These are phyloP conservation scores for Nemotelus pantherinus DNA, from an alignment of 2,888 invertebrate genomes.

Conservation along the genomic window DNA sequence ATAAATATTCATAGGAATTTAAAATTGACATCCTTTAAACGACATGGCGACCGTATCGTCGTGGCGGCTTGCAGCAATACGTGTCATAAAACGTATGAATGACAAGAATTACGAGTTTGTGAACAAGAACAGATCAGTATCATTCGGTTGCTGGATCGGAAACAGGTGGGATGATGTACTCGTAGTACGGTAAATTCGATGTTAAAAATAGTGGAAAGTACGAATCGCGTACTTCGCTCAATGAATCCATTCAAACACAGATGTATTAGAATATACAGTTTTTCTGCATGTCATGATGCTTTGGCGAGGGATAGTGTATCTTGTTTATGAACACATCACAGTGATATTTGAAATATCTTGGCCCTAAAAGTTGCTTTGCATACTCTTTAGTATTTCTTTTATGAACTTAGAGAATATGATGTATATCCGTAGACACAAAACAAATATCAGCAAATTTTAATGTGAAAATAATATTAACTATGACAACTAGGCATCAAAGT, in stretches of 20 bases:
- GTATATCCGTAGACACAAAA: too few species aligned
- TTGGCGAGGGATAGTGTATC: too few species aligned
- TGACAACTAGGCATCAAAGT: too few species aligned
- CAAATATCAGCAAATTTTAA: too few species aligned
- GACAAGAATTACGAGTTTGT: constrained; percentile 37
- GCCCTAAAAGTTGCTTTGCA: too few species aligned
- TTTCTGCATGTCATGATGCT: too few species aligned
- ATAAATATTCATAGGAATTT: constrained; percentile 53
- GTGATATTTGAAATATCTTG: too few species aligned
- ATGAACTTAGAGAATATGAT: too few species aligned
- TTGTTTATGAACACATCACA: too few species aligned
- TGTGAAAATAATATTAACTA: too few species aligned
- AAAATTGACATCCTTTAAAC: constrained; percentile 50
- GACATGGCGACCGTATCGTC: not conserved
- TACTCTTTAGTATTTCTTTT: too few species aligned
- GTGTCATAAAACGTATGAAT: constrained; percentile 47
- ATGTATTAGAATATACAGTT: too few species aligned
- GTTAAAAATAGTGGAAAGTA: not conserved
- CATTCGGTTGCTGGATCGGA: not conserved
- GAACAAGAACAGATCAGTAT: constrained; percentile 14
- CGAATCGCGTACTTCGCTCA: not conserved
- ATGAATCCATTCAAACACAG: constrained; percentile 6
- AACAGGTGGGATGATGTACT: constrained; percentile 2
- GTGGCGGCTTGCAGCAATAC: constrained; percentile 37
- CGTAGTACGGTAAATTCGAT: not conserved